phyloP scores from a whole-genome alignment of 2,113 vertebrate genomes.

The Rhinopomastus cyanomelas region DNA sequence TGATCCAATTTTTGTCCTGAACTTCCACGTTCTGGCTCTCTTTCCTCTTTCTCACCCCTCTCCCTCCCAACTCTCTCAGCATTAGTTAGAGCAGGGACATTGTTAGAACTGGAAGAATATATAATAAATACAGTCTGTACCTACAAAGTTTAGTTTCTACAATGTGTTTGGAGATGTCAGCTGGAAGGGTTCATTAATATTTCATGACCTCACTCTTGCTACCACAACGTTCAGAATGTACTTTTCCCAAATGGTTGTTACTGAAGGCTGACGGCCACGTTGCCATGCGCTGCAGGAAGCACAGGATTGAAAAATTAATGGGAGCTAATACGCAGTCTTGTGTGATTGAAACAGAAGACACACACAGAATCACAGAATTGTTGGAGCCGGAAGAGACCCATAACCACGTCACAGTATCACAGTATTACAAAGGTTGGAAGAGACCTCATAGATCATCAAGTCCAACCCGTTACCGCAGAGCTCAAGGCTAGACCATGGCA shows the following conservation, averaged over 20 bases:
- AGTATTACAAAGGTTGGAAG: too few relatives aligned
- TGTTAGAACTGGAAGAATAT: background rate
- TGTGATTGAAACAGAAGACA: background rate
- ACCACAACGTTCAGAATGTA: background rate
- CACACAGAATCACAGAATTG: background rate
- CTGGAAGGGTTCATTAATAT: constrained; percentile 40
- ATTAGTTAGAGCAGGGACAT: background rate
- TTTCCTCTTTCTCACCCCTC: background rate
- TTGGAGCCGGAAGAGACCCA: too few relatives aligned
- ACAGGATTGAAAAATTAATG: background rate
- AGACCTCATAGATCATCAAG: too few relatives aligned
- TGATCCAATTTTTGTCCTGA: background rate
- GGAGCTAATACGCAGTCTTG: background rate
- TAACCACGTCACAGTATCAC: too few relatives aligned
- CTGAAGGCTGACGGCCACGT: background rate
- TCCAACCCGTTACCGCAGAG: too few relatives aligned
- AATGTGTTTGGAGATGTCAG: background rate
- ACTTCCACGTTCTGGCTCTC: background rate
- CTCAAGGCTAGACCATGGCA: too few relatives aligned
- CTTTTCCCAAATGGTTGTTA: background rate
- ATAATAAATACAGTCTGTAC: background rate
- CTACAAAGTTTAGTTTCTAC: background rate
- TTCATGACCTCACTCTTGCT: constrained; percentile 32
- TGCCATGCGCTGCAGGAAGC: background rate
- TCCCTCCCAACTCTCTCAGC: background rate